These are phyloP conservation scores for Calameuta pallipes DNA, from an alignment of 2,888 invertebrate species.

Conservation along the genomic window DNA sequence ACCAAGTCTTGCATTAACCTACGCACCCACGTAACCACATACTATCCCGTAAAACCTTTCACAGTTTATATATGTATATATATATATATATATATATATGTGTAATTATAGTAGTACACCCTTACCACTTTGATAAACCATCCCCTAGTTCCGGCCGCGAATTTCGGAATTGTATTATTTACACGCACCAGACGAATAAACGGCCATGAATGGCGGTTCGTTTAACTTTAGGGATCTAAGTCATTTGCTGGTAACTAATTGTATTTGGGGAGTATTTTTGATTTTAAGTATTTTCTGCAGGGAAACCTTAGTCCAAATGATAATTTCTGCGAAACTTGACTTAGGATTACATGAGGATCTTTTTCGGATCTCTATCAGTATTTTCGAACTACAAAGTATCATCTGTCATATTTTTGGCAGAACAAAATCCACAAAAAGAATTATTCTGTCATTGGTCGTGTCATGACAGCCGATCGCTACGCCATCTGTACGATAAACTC, in stretches of 20 bases:
- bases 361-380: neutral
- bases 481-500: no score
- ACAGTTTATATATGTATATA: neutral
- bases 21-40: neutral
- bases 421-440: no score
- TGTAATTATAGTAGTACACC: neutral
- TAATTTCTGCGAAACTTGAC: neutral
- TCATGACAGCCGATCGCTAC: no score
- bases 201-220: conserved; percentile 51
- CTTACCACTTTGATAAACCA: neutral
- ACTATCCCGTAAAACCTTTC: neutral
- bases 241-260: neutral
- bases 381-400: no score
- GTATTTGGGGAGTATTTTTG: neutral
- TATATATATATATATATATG: neutral
- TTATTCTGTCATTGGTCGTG: no score
- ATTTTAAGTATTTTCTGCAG: neutral
- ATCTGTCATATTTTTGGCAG: no score
- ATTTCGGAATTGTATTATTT: conserved; percentile 20
- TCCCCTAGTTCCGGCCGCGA: conserved; percentile 1
- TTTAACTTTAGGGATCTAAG: conserved; percentile 33
- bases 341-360: neutral
- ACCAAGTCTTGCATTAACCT: neutral
- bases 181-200: conserved; percentile 36
- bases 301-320: neutral